Percentiles rank a stretch among this genome's conserved stretches.
Conservation (phyloP, 2,113 vertebrate genomes). For the Heterotis niloticus region DNA sequence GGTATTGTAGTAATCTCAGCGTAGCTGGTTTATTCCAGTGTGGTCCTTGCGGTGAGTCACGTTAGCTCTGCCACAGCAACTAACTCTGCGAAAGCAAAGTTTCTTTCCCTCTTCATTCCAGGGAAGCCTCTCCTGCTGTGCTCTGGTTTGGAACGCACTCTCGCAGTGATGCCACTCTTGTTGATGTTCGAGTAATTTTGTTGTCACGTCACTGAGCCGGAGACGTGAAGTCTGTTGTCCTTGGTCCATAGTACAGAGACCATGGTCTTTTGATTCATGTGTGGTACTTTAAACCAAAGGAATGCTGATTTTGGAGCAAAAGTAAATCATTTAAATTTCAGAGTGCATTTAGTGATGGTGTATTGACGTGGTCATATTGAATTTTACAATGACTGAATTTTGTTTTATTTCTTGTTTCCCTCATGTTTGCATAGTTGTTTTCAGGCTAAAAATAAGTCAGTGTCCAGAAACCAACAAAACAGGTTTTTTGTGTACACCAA, state of each 20-base stretch:
- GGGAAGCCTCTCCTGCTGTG: background rate
- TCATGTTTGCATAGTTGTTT: too few species aligned
- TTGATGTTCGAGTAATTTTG: too few species aligned
- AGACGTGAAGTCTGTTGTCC: background rate
- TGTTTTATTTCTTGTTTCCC: too few species aligned
- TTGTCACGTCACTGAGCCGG: background rate
- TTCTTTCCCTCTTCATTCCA: background rate
- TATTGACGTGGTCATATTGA: too few species aligned
- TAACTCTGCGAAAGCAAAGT: constrained; percentile 17
- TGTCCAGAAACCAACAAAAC: too few species aligned
- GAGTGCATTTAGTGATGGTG: too few species aligned
- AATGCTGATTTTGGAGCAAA: background rate
- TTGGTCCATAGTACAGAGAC: background rate
- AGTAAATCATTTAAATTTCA: background rate
- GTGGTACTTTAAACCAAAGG: background rate
- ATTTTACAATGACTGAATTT: too few species aligned
- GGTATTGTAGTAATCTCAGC: constrained; percentile 22
- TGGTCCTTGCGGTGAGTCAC: constrained; percentile 17
- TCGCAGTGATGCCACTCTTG: too few species aligned
- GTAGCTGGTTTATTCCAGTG: constrained; percentile 13
- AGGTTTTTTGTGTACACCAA: background rate
- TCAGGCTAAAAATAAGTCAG: too few species aligned
- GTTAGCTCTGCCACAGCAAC: background rate
- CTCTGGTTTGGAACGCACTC: background rate
- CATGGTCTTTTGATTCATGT: background rate